Conservation (phyloP, 2,888 invertebrate species). For the Idaea dimidiata region DNA sequence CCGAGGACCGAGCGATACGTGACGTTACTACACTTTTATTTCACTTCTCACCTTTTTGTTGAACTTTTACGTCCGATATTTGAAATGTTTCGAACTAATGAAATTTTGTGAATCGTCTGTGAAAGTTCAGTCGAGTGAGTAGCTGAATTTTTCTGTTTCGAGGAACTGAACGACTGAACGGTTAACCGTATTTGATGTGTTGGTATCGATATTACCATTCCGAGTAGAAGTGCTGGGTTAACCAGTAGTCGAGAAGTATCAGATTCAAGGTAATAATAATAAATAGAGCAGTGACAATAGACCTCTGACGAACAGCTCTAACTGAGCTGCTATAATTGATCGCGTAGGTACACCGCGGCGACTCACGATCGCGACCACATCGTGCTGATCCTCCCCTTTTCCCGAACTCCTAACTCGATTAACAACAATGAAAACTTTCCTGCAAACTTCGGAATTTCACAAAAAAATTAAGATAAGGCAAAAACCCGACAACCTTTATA, state of each 20-base stretch:
- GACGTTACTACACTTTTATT: neutral
- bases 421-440: conserved; percentile 50
- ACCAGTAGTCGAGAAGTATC: no score
- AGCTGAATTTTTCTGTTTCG: neutral
- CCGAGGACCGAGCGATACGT: conserved; percentile 14
- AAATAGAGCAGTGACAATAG: no score
- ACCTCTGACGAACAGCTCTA: neutral
- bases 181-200: neutral
- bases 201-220: neutral
- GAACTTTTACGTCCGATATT: neutral
- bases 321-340: conserved; percentile 21
- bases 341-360: no score
- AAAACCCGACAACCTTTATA: conserved; percentile 68
- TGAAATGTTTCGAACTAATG: neutral
- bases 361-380: conserved; percentile 11
- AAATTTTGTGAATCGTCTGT: conserved; percentile 8
- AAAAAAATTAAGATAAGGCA: conserved; percentile 62
- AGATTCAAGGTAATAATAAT: no score
- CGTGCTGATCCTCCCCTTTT: conserved; percentile 38
- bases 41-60: neutral
- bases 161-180: neutral
- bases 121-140: neutral
- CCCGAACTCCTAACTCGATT: conserved; percentile 51
- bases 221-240: no score
- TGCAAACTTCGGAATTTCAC: conserved; percentile 37